A percentile compares a stretch with the other conserved stretches of the same genome.
Conservation (phyloP, 1,140 invertebrate genomes). For the Tribolium castaneum region DNA sequence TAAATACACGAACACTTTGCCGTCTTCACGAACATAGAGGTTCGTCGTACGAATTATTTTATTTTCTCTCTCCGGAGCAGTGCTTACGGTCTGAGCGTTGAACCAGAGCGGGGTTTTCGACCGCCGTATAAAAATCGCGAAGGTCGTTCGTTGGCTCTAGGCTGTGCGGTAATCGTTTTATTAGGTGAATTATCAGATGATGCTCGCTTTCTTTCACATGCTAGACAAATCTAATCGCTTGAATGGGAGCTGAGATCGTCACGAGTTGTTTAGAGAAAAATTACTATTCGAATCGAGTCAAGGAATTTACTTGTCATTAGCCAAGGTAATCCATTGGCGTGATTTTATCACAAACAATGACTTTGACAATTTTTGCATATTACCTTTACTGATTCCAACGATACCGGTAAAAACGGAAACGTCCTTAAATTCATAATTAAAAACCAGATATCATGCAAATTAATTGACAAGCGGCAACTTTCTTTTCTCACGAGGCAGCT, state of each 20-base stretch:
- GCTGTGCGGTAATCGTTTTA: constrained; percentile 39
- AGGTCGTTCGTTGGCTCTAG: constrained; percentile 39
- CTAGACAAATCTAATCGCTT: background rate
- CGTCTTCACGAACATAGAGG: background rate
- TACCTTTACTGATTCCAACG: background rate
- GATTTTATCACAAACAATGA: background rate
- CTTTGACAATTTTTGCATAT: background rate
- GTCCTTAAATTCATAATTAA: too few species aligned
- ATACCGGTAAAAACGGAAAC: too few species aligned
- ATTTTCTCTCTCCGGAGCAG: constrained; percentile 7
- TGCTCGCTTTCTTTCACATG: constrained; percentile 11
- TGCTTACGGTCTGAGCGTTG: constrained; percentile 35
- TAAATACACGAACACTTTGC: background rate
- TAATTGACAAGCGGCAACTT: too few species aligned
- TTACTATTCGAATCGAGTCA: background rate
- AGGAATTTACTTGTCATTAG: background rate
- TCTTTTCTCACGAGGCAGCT: too few species aligned
- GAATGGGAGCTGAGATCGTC: background rate
- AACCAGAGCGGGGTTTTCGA: constrained; percentile 40
- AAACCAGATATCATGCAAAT: too few species aligned
- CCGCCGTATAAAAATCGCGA: constrained; percentile 41
- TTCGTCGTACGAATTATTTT: constrained; percentile 35
- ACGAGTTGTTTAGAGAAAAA: background rate
- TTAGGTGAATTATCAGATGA: constrained; percentile 39
- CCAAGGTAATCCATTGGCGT: background rate